Evolutionary conservation across 1,140 invertebrate species (phyloP), one percentile per base, ranked within the genome.

Genomic region (Wiebesia pumilae): DNA sequence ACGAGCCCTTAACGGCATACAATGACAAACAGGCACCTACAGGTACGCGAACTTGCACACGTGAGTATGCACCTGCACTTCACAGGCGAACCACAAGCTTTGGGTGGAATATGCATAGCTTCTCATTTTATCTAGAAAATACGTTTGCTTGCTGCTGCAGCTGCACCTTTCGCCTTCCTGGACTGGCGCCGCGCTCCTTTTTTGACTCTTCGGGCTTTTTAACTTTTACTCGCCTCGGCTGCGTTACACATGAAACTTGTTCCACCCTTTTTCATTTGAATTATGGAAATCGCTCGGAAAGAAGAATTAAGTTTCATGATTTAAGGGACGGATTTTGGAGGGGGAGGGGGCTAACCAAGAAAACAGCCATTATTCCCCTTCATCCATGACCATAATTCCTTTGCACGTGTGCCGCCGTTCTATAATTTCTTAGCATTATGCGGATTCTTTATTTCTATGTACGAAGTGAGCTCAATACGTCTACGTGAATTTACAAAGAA

Each of bases 221-320:
- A 71, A 82, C 81, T 82, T 82, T 69, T 69, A 47, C 40, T 51
- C 40, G 67, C 81, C 65, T 81, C 33, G 24, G 27, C 79, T 81
- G 12, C 79, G 6, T 81, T 81, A 58, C 65, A 82, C 65, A 16
- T 54, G 33, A 47, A 77, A 84, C 19, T 84, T 43, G 82, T 62
- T 84, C 35, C 71, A 51, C 51, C 30, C 58, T 78, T 79, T 84
- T 78, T 78, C 83, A 65, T 84, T 78, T 84, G 83, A 84, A 79
- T 84, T 84, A 84, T 84, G 83, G 83, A 84, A 84, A 84, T 84
- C 73, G 83, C 62, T 54, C 27, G 71, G 83, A 83, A 24, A 84
- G 75, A 79, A 84, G 75, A 79, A 84, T 84, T 84, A 84, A 84
- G 83, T 84, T 84, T 54, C 75, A 67, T 84, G 58, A 84, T 84